phyloP scores from a whole-genome alignment of 23 tunicate genomes.

The Diplosoma virens region DNA sequence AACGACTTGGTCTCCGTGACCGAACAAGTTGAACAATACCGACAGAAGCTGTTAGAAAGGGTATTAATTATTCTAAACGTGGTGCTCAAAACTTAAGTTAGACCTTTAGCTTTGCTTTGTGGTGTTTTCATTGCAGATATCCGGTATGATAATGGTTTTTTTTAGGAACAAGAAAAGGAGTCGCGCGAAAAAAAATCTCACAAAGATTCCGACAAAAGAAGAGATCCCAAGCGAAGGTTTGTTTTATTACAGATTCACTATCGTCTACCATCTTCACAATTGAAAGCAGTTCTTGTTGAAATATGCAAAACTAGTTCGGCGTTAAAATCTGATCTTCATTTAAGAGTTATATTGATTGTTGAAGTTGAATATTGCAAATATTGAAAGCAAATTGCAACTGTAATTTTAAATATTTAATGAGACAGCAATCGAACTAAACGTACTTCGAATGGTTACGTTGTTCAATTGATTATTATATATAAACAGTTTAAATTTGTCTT shows the following conservation, averaged over 20 bases:
- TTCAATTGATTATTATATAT: no score
- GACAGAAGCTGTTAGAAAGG: constrained; percentile 76
- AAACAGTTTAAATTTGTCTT: no score
- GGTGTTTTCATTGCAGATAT: background rate
- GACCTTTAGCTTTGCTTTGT: background rate
- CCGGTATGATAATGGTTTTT: background rate
- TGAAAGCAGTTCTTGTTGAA: no score
- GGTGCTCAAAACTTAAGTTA: background rate
- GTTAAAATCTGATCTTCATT: no score
- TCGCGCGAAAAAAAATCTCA: background rate
- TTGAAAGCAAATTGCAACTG: no score
- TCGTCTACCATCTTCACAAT: no score
- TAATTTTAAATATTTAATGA: no score
- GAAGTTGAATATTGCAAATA: no score
- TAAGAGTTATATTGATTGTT: no score
- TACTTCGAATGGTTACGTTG: no score
- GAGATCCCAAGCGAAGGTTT: constrained; percentile 27
- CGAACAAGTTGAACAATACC: constrained; percentile 73
- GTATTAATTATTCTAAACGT: constrained; percentile 24
- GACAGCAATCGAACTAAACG: no score
- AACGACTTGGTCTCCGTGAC: constrained; percentile 32
- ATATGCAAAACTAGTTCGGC: no score
- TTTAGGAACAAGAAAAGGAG: constrained; percentile 43
- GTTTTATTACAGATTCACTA: background rate
- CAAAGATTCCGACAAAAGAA: constrained; percentile 22